These are phyloP conservation scores for Eupithecia insigniata DNA, from an alignment of 2,888 invertebrate genomes.

Conservation along the genomic window DNA sequence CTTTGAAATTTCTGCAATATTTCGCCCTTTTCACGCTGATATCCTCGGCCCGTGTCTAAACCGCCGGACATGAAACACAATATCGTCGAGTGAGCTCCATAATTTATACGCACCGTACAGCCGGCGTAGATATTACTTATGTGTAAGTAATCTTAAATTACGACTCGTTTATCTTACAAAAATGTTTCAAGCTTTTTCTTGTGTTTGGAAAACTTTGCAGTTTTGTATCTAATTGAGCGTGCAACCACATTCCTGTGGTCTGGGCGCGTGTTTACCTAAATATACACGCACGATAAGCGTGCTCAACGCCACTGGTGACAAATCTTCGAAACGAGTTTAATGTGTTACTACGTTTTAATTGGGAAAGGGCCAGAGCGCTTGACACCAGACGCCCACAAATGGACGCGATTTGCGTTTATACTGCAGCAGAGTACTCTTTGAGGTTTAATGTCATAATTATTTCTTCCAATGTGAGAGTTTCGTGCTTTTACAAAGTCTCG, in stretches of 20 bases:
- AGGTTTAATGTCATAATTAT: conserved; percentile 36
- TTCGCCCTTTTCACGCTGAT: conserved; percentile 83
- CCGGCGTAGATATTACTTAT: conserved; percentile 64
- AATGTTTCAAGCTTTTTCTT: conserved; percentile 7
- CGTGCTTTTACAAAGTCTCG: conserved; percentile 10
- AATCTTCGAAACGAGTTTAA: conserved; percentile 62
- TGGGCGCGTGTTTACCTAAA: conserved; percentile 67
- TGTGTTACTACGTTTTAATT: conserved; percentile 69
- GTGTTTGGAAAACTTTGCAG: conserved; percentile 6
- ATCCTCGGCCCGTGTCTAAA: conserved; percentile 79
- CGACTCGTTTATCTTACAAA: conserved; percentile 44
- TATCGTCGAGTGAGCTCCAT: conserved; percentile 77
- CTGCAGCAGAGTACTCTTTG: conserved; percentile 41
- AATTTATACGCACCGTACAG: conserved; percentile 75
- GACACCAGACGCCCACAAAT: conserved; percentile 54
- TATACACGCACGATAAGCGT: conserved; percentile 68
- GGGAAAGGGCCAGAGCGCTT: conserved; percentile 55
- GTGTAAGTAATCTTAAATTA: conserved; percentile 66
- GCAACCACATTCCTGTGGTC: conserved; percentile 55
- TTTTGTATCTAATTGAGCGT: conserved; percentile 1
- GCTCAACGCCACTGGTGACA: conserved; percentile 46
- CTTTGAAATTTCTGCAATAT: conserved; percentile 83
- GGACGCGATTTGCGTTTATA: conserved; percentile 45
- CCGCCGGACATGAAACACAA: conserved; percentile 83
- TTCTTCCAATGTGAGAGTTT: conserved; percentile 9